phyloP scores from a whole-genome alignment of 2,888 invertebrate genomes.

The Mythimna vitellina region DNA sequence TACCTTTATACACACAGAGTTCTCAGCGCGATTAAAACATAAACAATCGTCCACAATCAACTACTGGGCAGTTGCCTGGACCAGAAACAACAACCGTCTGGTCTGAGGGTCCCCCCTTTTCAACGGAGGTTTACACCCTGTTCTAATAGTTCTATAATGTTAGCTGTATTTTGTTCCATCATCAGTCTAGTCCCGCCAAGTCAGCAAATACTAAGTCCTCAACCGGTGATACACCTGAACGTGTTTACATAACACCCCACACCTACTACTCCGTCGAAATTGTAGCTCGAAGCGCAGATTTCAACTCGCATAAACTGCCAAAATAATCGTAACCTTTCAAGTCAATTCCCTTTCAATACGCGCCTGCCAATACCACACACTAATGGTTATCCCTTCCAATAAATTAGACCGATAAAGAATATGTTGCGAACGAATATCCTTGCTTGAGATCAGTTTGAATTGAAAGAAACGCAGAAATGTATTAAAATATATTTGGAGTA shows the following conservation, averaged over 20 bases:
- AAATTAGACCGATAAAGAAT: conserved; percentile 74
- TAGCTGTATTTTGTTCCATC: no score
- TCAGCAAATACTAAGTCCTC: no score
- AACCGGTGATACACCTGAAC: no score
- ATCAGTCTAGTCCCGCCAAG: no score
- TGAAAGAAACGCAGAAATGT: conserved; percentile 11
- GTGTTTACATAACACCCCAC: neutral
- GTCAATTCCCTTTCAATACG: conserved; percentile 31
- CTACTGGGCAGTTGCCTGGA: no score
- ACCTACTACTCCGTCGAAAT: neutral
- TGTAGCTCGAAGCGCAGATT: conserved; percentile 1
- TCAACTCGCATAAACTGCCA: conserved; percentile 4
- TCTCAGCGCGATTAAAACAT: no score
- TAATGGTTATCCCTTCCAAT: conserved; percentile 73
- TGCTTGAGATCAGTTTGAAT: conserved; percentile 26
- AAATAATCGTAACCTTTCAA: conserved; percentile 50
- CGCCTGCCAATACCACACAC: conserved; percentile 63
- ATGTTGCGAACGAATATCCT: conserved; percentile 66
- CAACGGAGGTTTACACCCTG: no score
- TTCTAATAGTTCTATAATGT: no score
- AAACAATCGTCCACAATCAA: no score
- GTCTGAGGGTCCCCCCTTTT: no score
- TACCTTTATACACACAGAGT: no score
- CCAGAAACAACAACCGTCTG: no score
- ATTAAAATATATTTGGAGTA: conserved; percentile 4